A percentile compares a stretch with the other conserved stretches of the same genome.
Evolutionary conservation across 2,888 invertebrate species (phyloP).

Genomic region (Pseudanteris insignis): DNA sequence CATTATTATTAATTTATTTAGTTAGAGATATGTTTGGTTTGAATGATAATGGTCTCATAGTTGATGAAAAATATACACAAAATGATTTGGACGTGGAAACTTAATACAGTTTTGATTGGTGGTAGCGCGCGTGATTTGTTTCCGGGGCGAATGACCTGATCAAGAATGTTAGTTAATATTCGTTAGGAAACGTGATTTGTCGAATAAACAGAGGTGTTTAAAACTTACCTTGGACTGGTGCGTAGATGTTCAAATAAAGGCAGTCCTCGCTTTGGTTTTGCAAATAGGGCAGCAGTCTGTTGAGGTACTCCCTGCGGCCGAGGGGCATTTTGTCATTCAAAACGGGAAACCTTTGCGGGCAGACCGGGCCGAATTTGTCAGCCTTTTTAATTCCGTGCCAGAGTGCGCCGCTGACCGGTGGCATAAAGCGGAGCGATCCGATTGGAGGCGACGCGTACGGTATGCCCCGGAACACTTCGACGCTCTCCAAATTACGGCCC

Average conservation of each 20-base stretch:
- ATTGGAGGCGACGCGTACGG: slow-evolving; percentile 94
- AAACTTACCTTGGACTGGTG: slow-evolving; percentile 88
- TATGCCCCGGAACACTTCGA: slow-evolving; percentile 92
- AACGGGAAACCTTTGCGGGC: slow-evolving; percentile 84
- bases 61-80: no score
- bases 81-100: no score
- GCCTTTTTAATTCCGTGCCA: slow-evolving; percentile 91
- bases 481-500: slow-evolving; percentile 81
- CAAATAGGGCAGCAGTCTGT: slow-evolving; percentile 85
- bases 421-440: slow-evolving; percentile 92
- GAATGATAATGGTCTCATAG: no score
- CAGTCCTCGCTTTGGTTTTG: slow-evolving; percentile 96
- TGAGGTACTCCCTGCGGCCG: slow-evolving; percentile 88
- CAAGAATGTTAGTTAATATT: no score
- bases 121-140: background rate
- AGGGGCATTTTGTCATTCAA: slow-evolving; percentile 88
- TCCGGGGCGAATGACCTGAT: no score
- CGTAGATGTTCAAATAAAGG: slow-evolving; percentile 95
- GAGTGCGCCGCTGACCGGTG: slow-evolving; percentile 91
- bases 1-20: no score
- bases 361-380: slow-evolving; percentile 88
- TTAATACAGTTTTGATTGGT: no score
- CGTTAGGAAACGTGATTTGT: no score
- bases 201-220: no score
- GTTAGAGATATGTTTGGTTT: no score